phyloP scores from a whole-genome alignment of 1,140 invertebrate species.

The Zaprionus kolodkinae region DNA sequence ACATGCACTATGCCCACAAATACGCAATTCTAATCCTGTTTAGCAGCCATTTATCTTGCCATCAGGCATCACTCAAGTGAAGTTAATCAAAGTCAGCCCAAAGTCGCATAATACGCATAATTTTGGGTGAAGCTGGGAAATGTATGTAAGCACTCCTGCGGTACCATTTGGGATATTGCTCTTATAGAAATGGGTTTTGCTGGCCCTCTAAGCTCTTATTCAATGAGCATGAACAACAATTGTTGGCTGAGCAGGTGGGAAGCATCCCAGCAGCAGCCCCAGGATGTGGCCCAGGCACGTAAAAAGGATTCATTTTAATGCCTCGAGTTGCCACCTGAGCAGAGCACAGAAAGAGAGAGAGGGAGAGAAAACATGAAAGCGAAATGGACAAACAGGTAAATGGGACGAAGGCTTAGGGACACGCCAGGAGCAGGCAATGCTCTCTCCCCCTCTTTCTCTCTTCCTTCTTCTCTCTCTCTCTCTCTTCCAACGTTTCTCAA shows the following conservation, averaged over 20 bases:
- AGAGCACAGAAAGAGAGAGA: not conserved
- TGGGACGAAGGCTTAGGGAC: conserved; percentile 21
- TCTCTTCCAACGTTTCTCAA: conserved; percentile 4
- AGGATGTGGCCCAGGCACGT: conserved; percentile 58
- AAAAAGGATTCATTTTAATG: conserved; percentile 71
- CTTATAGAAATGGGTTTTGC: conserved; percentile 30
- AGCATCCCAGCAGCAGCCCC: not conserved
- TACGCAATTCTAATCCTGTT: not conserved
- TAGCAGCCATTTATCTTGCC: not conserved
- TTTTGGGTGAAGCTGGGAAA: conserved; percentile 10
- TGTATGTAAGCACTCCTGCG: conserved; percentile 7
- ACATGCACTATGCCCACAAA: too few species aligned
- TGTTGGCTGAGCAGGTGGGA: conserved; percentile 27
- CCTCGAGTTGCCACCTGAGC: conserved; percentile 39
- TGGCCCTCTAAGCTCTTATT: conserved; percentile 30
- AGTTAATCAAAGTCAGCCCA: conserved; percentile 25
- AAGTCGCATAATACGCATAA: conserved; percentile 22
- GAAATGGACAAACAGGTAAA: conserved; percentile 52
- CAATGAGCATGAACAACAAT: conserved; percentile 61
- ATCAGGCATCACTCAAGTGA: conserved; percentile 14
- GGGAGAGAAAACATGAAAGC: conserved; percentile 10
- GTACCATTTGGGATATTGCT: not conserved
- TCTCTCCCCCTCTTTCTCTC: not conserved
- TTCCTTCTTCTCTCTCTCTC: not conserved
- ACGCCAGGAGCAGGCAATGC: not conserved